These are phyloP conservation scores for Siderastrea radians DNA, from an alignment of 92 coral and sea anemone species.

Conservation along the genomic window DNA sequence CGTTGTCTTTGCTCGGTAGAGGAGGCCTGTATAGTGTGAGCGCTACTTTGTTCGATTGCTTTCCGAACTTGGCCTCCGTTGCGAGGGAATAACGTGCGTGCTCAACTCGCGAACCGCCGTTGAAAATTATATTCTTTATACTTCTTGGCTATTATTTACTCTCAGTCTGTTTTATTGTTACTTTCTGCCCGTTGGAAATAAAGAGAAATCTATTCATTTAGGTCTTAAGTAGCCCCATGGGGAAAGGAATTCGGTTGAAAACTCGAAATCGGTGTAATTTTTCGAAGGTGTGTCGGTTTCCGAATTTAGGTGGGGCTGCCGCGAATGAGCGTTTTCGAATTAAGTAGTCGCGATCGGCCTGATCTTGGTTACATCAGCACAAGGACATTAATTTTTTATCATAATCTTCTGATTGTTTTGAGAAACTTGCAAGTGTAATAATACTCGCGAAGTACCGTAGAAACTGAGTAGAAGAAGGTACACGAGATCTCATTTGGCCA, in stretches of 20 bases:
- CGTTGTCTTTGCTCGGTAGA: constrained; percentile 11
- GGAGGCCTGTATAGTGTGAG: constrained; percentile 21
- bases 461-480: not conserved
- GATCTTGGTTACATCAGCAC: constrained; percentile 58
- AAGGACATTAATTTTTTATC: constrained; percentile 65
- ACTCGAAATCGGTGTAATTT: constrained; percentile 70
- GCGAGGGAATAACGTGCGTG: constrained; percentile 34
- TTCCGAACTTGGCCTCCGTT: constrained; percentile 29
- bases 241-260: constrained; percentile 61
- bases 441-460: constrained; percentile 37
- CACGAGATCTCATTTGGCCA: not conserved
- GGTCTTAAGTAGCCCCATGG: constrained; percentile 29
- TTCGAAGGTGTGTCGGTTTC: constrained; percentile 62
- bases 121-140: constrained; percentile 15
- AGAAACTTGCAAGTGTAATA: constrained; percentile 48
- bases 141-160: constrained; percentile 36
- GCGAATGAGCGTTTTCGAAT: constrained; percentile 50
- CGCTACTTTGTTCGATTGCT: not conserved
- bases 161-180: constrained; percentile 5
- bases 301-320: constrained; percentile 63
- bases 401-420: constrained; percentile 78
- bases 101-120: constrained; percentile 25
- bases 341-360: constrained; percentile 48
- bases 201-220: constrained; percentile 19
- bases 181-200: constrained; percentile 19